A percentile compares a stretch with the other conserved stretches of the same genome.
Conservation (phyloP, 2,888 invertebrate genomes). For the Drosophila pseudotakahashii region DNA sequence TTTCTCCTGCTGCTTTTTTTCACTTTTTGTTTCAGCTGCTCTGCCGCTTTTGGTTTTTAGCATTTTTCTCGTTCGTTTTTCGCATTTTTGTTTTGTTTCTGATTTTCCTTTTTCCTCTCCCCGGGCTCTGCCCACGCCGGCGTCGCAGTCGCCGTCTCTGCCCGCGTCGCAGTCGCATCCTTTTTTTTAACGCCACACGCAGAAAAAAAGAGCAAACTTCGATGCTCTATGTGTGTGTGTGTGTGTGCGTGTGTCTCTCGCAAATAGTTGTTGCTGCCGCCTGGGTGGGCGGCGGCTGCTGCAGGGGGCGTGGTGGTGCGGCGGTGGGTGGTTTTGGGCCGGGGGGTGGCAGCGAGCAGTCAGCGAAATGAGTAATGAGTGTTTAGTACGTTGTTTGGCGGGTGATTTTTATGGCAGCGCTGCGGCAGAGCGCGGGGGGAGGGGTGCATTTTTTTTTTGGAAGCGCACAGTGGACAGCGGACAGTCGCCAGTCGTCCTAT, state of each 20-base stretch:
- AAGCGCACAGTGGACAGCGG: background rate
- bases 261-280: constrained; percentile 38
- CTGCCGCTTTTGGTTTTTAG: constrained; percentile 68
- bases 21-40: constrained; percentile 34
- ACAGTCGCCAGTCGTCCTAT: too few species aligned
- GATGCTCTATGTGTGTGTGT: constrained; percentile 8
- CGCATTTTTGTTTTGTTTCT: constrained; percentile 72
- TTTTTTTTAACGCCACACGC: constrained; percentile 70
- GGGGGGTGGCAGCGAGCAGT: constrained; percentile 15
- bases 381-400: constrained; percentile 74
- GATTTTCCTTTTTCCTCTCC: constrained; percentile 60
- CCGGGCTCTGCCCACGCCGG: constrained; percentile 15
- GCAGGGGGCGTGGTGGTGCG: background rate
- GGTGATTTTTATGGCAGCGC: constrained; percentile 58
- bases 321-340: background rate
- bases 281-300: too few species aligned
- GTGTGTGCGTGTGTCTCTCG: constrained; percentile 36
- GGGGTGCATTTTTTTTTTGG: too few species aligned
- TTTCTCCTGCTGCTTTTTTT: constrained; percentile 27
- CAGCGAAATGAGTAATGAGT: constrained; percentile 74
- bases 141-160: constrained; percentile 24
- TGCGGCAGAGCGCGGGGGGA: constrained; percentile 3
- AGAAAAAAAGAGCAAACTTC: constrained; percentile 53
- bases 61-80: constrained; percentile 67
- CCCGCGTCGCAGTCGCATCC: constrained; percentile 65